Evolutionary conservation across 2,113 vertebrate genomes (phyloP).

Genomic region (Micromys minutus): DNA sequence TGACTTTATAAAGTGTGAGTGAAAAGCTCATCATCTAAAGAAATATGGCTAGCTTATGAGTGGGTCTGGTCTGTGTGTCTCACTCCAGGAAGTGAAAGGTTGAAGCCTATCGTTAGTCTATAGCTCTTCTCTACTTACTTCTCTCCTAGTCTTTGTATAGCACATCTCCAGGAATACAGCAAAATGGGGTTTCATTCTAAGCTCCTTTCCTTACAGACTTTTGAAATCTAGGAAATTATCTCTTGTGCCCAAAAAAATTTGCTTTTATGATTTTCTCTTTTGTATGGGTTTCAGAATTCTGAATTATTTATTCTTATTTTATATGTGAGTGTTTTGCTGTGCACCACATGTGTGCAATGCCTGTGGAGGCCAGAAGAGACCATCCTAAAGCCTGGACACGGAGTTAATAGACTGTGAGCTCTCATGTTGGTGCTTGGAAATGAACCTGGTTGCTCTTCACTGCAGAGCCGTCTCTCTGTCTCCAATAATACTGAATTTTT

Average conservation of each 20-base stretch:
- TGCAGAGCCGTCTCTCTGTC: neutral
- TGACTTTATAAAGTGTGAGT: constrained; percentile 12
- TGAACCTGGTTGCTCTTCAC: neutral
- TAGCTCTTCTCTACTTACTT: neutral
- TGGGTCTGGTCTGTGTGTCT: neutral
- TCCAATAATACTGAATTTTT: neutral
- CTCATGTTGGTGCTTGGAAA: neutral
- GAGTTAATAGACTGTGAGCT: neutral
- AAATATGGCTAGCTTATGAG: neutral
- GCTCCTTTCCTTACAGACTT: neutral
- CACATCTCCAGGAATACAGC: neutral
- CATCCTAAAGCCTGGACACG: neutral
- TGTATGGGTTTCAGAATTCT: neutral
- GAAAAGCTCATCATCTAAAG: neutral
- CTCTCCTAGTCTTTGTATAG: neutral
- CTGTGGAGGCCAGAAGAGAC: neutral
- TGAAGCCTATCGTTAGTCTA: neutral
- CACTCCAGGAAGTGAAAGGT: neutral
- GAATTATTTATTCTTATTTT: neutral
- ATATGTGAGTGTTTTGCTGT: neutral
- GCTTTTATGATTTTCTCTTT: constrained; percentile 35
- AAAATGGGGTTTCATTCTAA: neutral
- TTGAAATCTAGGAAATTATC: neutral
- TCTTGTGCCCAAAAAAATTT: neutral
- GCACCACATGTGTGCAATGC: neutral